These are phyloP conservation scores for Morbakka virulenta DNA, from an alignment of 30 jellyfish, hydroid and myxozoan species.

Conservation along the genomic window DNA sequence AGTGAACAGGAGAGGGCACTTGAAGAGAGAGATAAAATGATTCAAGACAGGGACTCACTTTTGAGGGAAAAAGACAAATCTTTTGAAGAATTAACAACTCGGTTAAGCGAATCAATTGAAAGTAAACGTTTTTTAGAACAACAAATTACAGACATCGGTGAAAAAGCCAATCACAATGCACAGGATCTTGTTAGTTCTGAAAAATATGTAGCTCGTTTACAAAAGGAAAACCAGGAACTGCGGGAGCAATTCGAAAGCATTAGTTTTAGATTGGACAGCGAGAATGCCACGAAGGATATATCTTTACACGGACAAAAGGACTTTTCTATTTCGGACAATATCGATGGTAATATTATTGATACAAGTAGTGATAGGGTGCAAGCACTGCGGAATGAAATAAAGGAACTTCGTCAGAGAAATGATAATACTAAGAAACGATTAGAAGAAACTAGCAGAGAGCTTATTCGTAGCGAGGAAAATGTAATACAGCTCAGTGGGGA, in stretches of 20 bases:
- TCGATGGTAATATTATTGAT: slow-evolving; percentile 8
- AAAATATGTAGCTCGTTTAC: slow-evolving; percentile 3
- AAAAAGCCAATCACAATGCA: slow-evolving; percentile 7
- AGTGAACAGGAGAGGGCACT: neutral
- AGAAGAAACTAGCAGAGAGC: slow-evolving; percentile 51
- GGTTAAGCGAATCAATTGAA: slow-evolving; percentile 10
- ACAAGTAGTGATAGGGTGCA: neutral
- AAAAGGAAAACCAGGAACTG: slow-evolving; percentile 33
- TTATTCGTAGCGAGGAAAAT: slow-evolving; percentile 67
- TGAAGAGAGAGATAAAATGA: slow-evolving; percentile 4
- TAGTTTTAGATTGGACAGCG: too few species aligned
- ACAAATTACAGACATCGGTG: neutral
- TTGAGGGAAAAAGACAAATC: neutral
- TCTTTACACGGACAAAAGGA: neutral
- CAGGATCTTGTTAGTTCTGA: slow-evolving; percentile 6
- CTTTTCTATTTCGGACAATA: neutral
- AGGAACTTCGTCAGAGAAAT: slow-evolving; percentile 11
- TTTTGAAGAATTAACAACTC: neutral
- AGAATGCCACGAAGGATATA: neutral
- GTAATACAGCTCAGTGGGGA: slow-evolving; percentile 60
- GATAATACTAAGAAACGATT: neutral
- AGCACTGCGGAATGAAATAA: slow-evolving; percentile 6
- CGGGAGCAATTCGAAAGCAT: slow-evolving; percentile 27
- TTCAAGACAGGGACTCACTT: neutral
- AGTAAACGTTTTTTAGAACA: slow-evolving; percentile 6